A percentile compares a stretch with the other conserved stretches of the same genome.
These are phyloP conservation scores for Cladopsammia gracilis DNA, from an alignment of 64 coral and sea anemone genomes.

Conservation along the genomic window DNA sequence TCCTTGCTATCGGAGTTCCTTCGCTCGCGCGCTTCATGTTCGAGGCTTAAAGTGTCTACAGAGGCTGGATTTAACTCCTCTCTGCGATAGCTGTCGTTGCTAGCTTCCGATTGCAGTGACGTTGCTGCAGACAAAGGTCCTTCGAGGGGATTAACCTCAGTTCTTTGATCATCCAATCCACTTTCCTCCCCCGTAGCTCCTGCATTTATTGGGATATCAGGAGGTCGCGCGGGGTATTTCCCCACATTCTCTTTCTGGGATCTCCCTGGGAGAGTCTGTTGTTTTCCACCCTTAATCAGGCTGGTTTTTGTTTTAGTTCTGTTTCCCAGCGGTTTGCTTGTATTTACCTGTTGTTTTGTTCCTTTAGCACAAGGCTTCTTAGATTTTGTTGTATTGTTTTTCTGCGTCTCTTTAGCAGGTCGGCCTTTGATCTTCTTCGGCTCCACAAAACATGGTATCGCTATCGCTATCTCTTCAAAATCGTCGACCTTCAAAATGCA, in stretches of 20 bases:
- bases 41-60: not conserved
- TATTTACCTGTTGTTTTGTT: slow-evolving; percentile 33
- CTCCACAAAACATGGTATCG: slow-evolving; percentile 53
- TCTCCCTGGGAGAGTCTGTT: not conserved
- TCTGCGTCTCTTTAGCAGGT: slow-evolving; percentile 6
- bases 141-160: slow-evolving; percentile 9
- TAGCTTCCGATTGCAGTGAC: slow-evolving; percentile 28
- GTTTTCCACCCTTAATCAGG: not conserved
- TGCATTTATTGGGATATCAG: not conserved
- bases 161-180: slow-evolving; percentile 8
- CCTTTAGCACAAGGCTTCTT: slow-evolving; percentile 17
- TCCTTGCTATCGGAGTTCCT: slow-evolving; percentile 33
- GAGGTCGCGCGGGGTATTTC: not conserved
- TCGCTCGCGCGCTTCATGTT: not conserved
- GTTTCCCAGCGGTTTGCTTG: not conserved
- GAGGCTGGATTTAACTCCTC: not conserved
- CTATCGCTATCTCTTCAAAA: slow-evolving; percentile 72
- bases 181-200: not conserved
- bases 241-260: not conserved
- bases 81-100: slow-evolving; percentile 32
- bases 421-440: slow-evolving; percentile 64
- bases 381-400: not conserved
- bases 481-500: slow-evolving; percentile 51
- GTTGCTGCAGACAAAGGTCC: slow-evolving; percentile 31
- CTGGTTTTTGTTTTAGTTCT: slow-evolving; percentile 15